These are phyloP conservation scores for Aphelocoma californica DNA, from an alignment of 2,797 vertebrate species.

Conservation along the genomic window DNA sequence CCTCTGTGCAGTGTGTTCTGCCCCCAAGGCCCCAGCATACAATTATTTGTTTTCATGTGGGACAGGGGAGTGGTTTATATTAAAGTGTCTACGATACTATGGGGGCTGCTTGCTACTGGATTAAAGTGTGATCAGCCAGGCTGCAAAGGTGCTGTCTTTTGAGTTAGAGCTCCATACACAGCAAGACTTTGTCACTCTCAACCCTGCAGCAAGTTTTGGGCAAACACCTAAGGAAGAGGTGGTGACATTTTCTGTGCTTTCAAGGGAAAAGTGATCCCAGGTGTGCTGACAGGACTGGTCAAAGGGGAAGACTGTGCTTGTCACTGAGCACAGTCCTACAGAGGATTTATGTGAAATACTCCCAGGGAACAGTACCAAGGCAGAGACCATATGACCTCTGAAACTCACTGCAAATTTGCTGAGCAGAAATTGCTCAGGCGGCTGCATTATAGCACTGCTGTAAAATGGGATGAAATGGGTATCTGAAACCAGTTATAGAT, in stretches of 20 bases:
- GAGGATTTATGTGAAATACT: neutral
- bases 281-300: neutral
- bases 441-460: neutral
- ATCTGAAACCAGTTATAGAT: neutral
- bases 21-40: neutral
- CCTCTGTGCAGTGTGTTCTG: neutral
- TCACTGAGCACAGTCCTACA: fast-evolving
- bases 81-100: neutral
- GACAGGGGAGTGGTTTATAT: fast-evolving
- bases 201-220: neutral
- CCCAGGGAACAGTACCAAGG: neutral
- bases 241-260: neutral
- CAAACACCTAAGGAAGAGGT: neutral
- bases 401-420: neutral
- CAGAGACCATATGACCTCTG: neutral
- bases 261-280: neutral
- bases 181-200: neutral
- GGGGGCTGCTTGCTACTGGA: neutral
- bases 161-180: neutral
- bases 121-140: neutral
- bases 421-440: neutral
- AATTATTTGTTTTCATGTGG: neutral
- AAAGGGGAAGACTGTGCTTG: neutral
- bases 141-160: fast-evolving
- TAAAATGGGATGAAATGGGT: neutral